Conservation (phyloP, 2,888 invertebrate genomes). For the Camptogramma bilineatum region DNA sequence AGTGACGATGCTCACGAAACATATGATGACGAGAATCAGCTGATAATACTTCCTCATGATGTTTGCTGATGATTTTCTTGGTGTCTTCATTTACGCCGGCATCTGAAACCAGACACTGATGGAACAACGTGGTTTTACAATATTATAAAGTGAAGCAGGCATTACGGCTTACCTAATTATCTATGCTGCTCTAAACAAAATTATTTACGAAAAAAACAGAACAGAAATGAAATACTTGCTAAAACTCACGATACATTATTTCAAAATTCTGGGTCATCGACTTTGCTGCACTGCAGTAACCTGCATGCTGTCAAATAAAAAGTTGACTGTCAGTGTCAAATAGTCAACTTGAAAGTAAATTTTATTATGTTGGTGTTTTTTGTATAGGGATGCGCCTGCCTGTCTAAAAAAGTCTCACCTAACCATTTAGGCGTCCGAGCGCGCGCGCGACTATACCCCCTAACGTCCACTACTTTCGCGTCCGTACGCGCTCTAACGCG, state of each 20-base stretch:
- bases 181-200: background rate
- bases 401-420: too few relatives aligned
- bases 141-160: background rate
- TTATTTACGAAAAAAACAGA: background rate
- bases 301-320: constrained; percentile 3
- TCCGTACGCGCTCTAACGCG: too few relatives aligned
- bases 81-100: constrained; percentile 73
- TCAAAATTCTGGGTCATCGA: constrained; percentile 23
- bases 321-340: background rate
- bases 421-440: too few relatives aligned
- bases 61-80: constrained; percentile 66
- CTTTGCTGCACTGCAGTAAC: constrained; percentile 29
- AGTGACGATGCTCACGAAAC: constrained; percentile 89
- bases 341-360: background rate
- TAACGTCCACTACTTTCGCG: too few relatives aligned
- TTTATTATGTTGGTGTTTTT: background rate
- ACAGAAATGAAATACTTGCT: background rate
- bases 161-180: constrained; percentile 15
- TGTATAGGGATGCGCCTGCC: background rate
- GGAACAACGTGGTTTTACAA: constrained; percentile 4
- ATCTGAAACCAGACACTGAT: constrained; percentile 48
- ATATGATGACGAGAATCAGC: constrained; percentile 89
- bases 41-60: constrained; percentile 94
- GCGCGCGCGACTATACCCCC: too few relatives aligned
- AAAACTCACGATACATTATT: background rate